These are phyloP conservation scores for Harpalus rubripes DNA, from an alignment of 2,888 invertebrate species.

Conservation along the genomic window DNA sequence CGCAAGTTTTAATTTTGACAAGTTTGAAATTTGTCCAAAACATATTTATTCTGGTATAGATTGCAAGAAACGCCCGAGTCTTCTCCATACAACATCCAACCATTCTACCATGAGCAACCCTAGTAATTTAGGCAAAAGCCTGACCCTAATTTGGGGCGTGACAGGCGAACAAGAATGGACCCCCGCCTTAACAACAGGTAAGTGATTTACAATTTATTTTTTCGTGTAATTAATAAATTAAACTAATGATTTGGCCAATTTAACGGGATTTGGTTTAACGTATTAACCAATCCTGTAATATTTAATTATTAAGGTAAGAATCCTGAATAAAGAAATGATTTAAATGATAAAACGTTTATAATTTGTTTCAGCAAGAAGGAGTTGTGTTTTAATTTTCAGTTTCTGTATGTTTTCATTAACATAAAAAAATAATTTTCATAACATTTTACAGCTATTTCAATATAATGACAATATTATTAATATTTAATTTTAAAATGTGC, in stretches of 20 bases:
- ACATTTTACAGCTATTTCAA: background rate
- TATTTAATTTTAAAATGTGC: background rate
- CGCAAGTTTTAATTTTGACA: no score
- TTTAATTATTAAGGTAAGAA: background rate
- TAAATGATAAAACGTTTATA: background rate
- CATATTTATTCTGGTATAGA: constrained; percentile 70
- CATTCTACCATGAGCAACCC: constrained; percentile 67
- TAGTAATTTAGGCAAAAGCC: constrained; percentile 75
- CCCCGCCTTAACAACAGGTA: constrained; percentile 96
- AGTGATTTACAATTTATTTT: background rate
- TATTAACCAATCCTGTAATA: constrained; percentile 6
- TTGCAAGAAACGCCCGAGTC: constrained; percentile 76
- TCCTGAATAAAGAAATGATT: background rate
- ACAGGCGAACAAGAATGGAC: constrained; percentile 99
- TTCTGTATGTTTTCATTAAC: background rate
- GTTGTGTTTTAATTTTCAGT: background rate
- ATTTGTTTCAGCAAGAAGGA: background rate
- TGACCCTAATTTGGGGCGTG: constrained; percentile 93
- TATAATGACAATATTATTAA: background rate
- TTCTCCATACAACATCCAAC: constrained; percentile 74
- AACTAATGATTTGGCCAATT: background rate
- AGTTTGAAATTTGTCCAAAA: no score
- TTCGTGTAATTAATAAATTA: background rate
- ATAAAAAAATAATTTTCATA: background rate
- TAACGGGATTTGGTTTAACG: background rate